Base-by-base conservation (phyloP, 2,113 vertebrate species). In the Nothobranchius kuhntae region DNA sequence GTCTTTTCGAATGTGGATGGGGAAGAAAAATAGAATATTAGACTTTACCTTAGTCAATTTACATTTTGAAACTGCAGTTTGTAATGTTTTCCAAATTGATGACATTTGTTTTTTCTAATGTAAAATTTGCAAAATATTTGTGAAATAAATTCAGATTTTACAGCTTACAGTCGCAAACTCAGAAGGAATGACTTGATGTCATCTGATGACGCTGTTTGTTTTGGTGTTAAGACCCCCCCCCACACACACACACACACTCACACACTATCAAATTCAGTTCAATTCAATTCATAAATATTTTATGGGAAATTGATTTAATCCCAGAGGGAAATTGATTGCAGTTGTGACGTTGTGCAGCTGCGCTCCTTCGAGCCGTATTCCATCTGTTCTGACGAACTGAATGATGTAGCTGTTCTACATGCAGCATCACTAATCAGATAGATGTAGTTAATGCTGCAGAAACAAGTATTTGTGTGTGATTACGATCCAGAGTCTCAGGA, bases 381-480 rank as follows among this genome's bases (percentile, higher is more conserved):
- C 69, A 61, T 82, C 59, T 82, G 65, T 61, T n/a, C 57, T 47
- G 26, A 72, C 15, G 76, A 60, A 73, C 53, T 78, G 59, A 81
- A 38, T 17, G 24, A 69, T 76, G 62, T 3, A 17, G 61, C 48
- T 35, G 48, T 68, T 77, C 57, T 52, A 65, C 58, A 14, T 21
- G 48, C 45, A 13, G 17, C 78, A 77, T 85, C 80, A 81, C 72
- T 77, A 73, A 85, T 81, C 48, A 14, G 54, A 61, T 53, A 47
- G 44, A 70, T 30, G 59, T 1, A 51, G 57, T 35, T 71, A 68
- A 78, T 78, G 69, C 63, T 63, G 36, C 61, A 58, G 53, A 67
- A 50, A 69, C 54, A 53, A 65, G 80, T 0, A 68, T 73, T 74
- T 50, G 66, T n/a, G 14, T 66, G 67, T 77, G 58, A 84, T 73